Evolutionary conservation across 2,888 invertebrate species (phyloP), one percentile per base, ranked within the genome.

Genomic region (Xylota sylvarum): DNA sequence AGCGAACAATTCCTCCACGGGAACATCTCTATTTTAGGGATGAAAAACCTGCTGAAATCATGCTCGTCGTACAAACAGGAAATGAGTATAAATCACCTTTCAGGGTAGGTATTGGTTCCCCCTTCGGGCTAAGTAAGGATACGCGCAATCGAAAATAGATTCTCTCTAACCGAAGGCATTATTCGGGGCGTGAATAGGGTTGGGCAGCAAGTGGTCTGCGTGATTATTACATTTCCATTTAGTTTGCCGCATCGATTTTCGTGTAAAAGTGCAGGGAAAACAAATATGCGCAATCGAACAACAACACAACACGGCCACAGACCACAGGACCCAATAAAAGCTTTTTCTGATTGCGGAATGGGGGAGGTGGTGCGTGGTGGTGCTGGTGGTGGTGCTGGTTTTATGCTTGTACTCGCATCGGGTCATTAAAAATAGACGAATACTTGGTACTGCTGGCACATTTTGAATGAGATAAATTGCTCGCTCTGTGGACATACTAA

Each of bases 341-440:
- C 52, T 67, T 32, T 37, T 50, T 27, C 73, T 58, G 32, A 60
- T 60, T 67, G 50, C 35, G 17, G 12, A 37, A 12, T 58, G 50
- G 32, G 58, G 2, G 7, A n/a, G 58, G 58, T n/a, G 56, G 4
- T 4, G 10, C 14, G 50, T 64, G 23, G 23, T 23, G 58, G 50
- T n/a, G 56, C 2, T 23, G 58, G 58, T n/a, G 56, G 4, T 4
- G n/a, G 23, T 73, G 64, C 43, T 32, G 58, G 58, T 56, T 48
- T 52, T 27, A 14, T 72, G 56, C 10, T 65, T 40, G 37, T 64
- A 32, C 32, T 72, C 48, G 17, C 35, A 46, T 23, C 43, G 58
- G 50, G 65, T 80, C 65, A 80, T 80, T 80, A 80, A 80, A 80
- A 80, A 72, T 80, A 73, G 58, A 80, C 65, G 35, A 50, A 32